These are phyloP conservation scores for Protaetia brevitarsis DNA, from an alignment of 1,140 invertebrate species.

Conservation along the genomic window DNA sequence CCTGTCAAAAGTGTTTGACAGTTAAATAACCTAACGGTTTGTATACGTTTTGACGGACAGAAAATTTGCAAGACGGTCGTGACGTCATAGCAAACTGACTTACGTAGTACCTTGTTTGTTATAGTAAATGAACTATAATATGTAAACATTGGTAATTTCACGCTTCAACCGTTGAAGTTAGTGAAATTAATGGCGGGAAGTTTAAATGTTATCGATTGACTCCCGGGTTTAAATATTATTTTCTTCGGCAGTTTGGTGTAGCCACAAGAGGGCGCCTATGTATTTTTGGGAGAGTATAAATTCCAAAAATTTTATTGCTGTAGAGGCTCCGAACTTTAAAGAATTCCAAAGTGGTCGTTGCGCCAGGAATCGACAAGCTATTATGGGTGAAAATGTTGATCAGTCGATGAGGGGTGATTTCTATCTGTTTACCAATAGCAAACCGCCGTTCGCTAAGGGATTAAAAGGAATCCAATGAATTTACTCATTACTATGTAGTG, in stretches of 20 bases:
- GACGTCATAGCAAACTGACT: too few relatives aligned
- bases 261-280: conserved; percentile 11
- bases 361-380: not conserved
- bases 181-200: too few relatives aligned
- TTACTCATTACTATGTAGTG: too few relatives aligned
- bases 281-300: conserved; percentile 18
- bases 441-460: conserved; percentile 13
- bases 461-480: too few relatives aligned
- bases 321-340: not conserved
- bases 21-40: too few relatives aligned
- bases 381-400: conserved; percentile 18
- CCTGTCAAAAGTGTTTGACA: too few relatives aligned
- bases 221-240: conserved; percentile 54
- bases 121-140: too few relatives aligned
- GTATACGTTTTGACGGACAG: too few relatives aligned
- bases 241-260: not conserved
- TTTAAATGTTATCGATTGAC: conserved; percentile 44
- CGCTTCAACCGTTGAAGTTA: too few relatives aligned
- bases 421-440: conserved; percentile 19
- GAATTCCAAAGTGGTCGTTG: conserved; percentile 14
- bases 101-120: too few relatives aligned
- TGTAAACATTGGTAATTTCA: too few relatives aligned
- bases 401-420: not conserved
- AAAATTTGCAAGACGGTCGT: too few relatives aligned
- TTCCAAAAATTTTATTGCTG: conserved; percentile 2